phyloP scores from a whole-genome alignment of 2,888 invertebrate genomes.

The Caenorhabditis auriculariae region DNA sequence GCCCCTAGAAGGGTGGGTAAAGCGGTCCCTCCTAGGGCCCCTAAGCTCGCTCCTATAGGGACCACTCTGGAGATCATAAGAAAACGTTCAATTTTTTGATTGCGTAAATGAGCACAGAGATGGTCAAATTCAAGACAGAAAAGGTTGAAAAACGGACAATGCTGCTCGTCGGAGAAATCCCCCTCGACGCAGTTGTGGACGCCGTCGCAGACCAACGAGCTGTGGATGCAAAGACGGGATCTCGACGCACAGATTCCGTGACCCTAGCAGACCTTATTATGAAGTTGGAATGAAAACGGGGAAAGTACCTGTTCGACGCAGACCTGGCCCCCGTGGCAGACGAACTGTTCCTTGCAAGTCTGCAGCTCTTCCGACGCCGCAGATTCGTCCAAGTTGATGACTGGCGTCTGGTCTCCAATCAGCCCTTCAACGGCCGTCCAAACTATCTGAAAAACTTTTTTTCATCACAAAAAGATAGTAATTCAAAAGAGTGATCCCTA shows the following conservation, averaged over 20 bases:
- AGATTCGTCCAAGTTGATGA: neutral
- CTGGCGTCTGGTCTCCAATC: constrained; percentile 22
- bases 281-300: neutral
- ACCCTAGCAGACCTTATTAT: too few relatives aligned
- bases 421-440: constrained; percentile 47
- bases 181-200: constrained; percentile 65
- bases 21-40: too few relatives aligned
- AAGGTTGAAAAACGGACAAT: constrained; percentile 29
- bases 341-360: constrained; percentile 49
- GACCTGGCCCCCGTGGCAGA: constrained; percentile 64
- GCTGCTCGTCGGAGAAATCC: constrained; percentile 62
- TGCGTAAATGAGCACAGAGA: too few relatives aligned
- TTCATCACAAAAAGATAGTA: too few relatives aligned
- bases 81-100: too few relatives aligned
- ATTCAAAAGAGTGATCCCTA: too few relatives aligned
- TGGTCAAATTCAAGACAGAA: too few relatives aligned
- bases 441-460: constrained; percentile 19
- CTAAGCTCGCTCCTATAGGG: too few relatives aligned
- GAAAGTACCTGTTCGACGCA: constrained; percentile 63
- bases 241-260: constrained; percentile 60
- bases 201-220: constrained; percentile 65
- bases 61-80: too few relatives aligned
- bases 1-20: too few relatives aligned
- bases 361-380: neutral
- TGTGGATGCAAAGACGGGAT: constrained; percentile 64